Conservation (phyloP, 2,113 vertebrate species). For the Microcebus griseorufus region DNA sequence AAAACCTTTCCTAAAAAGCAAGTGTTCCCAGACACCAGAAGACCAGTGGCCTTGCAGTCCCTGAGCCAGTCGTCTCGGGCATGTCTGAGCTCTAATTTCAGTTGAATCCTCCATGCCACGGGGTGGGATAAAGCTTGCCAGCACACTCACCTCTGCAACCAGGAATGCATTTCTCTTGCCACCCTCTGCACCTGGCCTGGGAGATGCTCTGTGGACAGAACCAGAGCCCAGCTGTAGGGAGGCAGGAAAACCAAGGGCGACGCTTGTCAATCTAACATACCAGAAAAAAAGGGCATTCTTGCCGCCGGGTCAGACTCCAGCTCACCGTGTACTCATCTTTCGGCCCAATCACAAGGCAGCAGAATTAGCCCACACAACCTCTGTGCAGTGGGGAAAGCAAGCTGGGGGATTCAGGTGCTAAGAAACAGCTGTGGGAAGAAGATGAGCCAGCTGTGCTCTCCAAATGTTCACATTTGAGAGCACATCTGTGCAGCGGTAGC, state of each 20-base stretch:
- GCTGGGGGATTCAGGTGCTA: not conserved
- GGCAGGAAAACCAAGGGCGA: not conserved
- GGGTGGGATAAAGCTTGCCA: not conserved
- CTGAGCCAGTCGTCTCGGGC: not conserved
- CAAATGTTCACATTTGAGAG: not conserved
- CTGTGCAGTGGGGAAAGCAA: not conserved
- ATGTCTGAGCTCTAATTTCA: fast-evolving
- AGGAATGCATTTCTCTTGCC: not conserved
- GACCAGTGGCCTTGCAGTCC: not conserved
- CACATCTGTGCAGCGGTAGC: fast-evolving
- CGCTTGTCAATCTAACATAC: not conserved
- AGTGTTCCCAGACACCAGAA: not conserved
- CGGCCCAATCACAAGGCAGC: not conserved
- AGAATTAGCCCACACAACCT: not conserved
- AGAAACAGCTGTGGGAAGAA: not conserved
- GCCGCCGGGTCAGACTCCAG: not conserved
- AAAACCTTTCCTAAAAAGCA: not conserved
- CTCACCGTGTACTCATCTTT: not conserved
- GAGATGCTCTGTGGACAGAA: not conserved
- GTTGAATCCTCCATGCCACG: not conserved
- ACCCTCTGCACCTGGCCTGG: not conserved
- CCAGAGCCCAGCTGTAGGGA: not conserved
- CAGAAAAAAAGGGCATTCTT: not conserved
- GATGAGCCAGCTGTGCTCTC: not conserved
- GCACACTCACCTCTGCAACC: not conserved